Evolutionary conservation across 2,797 vertebrate genomes (phyloP).

Genomic region (Jordanella pulchra): DNA sequence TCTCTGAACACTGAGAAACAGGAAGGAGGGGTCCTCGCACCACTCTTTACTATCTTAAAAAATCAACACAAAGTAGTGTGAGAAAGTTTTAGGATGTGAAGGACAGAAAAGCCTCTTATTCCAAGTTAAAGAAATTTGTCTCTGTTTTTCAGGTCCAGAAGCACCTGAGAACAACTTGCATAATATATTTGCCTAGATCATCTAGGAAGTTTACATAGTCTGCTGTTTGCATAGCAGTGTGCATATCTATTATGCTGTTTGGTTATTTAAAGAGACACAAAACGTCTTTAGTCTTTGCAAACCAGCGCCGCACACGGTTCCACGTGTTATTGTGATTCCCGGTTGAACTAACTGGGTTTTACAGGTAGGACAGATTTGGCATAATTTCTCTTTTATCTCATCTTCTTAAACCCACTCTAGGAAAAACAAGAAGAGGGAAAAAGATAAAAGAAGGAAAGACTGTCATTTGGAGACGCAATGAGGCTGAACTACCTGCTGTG

Average conservation of each 20-base stretch:
- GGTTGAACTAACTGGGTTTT: constrained; percentile 21
- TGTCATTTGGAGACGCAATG: constrained; percentile 46
- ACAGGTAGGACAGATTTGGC: constrained; percentile 21
- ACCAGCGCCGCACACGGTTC: constrained; percentile 5
- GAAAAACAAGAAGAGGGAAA: constrained; percentile 37
- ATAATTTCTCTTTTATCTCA: constrained; percentile 36
- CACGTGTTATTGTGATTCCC: background rate
- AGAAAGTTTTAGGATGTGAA: background rate
- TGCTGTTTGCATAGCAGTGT: constrained; percentile 67
- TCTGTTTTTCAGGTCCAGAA: constrained; percentile 8
- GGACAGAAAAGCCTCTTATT: background rate
- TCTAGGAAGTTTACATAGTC: constrained; percentile 67
- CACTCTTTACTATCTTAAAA: background rate
- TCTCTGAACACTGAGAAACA: background rate
- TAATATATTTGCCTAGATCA: constrained; percentile 73
- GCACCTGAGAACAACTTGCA: constrained; percentile 59
- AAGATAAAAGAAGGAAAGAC: constrained; percentile 12
- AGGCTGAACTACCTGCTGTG: constrained; percentile 36
- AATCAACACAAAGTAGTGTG: background rate
- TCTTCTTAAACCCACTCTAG: constrained; percentile 30
- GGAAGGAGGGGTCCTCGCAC: background rate
- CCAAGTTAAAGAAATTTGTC: background rate
- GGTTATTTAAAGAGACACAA: constrained; percentile 54
- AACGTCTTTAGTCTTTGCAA: constrained; percentile 38
- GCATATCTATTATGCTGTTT: constrained; percentile 63